Base-by-base conservation (phyloP, 2,888 invertebrate genomes). In the Harpalus rubripes region DNA sequence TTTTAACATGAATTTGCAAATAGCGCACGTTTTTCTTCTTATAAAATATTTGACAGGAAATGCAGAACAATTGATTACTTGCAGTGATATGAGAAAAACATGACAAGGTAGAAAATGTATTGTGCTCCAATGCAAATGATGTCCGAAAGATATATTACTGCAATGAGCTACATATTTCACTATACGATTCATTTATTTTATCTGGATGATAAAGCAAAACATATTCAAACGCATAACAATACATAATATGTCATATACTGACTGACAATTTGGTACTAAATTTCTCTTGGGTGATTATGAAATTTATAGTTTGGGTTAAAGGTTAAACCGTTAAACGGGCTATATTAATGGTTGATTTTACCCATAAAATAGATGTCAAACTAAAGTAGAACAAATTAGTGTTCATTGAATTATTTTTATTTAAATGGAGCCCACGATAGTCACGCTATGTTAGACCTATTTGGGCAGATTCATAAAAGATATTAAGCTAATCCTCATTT, bases 231-330 rank as follows among this genome's bases (percentile, higher is more conserved):
- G 59, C 59, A 61, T 16, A 18, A 61, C 59, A 8, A 18, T 16
- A 8, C 16, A 16, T 61, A 61, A 61, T 61, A 61, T 16, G 59
- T 61, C 59, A 61, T 16, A 61, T 18, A 6, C 18, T 61, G 59
- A 61, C 59, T 61, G 59, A 61, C 59, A 61, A 61, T 61, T 61
- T 16, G 22, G 18, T 61, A 61, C 59, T 61, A 61, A 61, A 61
- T 61, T 61, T 18, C 59, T 8, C 59, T 61, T n/a, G 59, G 16
- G 8, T 61, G 59, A 18, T 4, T 61, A 7, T 61, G 59, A 56
- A 16, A 61, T 61, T 16, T 16, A 61, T 61, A 61, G 8, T 16
- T n/a, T 5, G 15, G 5, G 15, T 61, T 18, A 61, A 18, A 61
- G 59, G 15, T 61, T 52, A 52, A 52, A 52, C 44, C 15, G 15